Evolutionary conservation across 2,113 vertebrate genomes (phyloP).

Genomic region (Phylloscopus whistleri): DNA sequence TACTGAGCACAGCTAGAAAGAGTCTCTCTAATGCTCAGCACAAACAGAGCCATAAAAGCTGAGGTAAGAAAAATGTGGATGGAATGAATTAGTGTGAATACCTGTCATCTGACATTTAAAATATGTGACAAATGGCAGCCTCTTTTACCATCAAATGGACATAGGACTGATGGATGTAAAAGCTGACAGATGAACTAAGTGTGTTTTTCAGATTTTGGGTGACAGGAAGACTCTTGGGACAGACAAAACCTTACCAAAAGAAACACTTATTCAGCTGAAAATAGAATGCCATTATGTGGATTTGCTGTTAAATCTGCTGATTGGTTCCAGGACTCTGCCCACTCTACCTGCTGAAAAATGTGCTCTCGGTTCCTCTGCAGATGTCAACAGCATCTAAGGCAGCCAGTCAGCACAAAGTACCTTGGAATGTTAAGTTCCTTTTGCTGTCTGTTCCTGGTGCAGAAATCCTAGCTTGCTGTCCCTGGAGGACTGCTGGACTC

Average conservation of each 20-base stretch:
- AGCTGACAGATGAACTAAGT: neutral
- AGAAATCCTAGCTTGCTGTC: neutral
- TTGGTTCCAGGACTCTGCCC: neutral
- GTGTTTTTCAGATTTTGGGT: neutral
- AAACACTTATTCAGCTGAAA: neutral
- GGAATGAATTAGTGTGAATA: neutral
- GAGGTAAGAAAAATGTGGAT: neutral
- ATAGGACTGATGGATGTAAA: neutral
- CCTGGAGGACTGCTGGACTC: neutral
- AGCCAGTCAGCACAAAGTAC: neutral
- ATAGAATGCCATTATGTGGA: neutral
- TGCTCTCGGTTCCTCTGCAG: neutral
- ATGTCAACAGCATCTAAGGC: neutral
- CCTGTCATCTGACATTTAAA: neutral
- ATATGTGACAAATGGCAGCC: neutral
- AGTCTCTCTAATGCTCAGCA: neutral
- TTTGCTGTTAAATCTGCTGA: neutral
- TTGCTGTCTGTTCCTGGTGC: neutral
- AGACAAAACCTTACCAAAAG: neutral
- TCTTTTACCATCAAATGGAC: neutral
- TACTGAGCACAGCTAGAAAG: neutral
- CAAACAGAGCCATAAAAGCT: neutral
- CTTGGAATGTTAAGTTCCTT: neutral
- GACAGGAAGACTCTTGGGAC: neutral
- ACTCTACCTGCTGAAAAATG: rapidly evolving